These are phyloP conservation scores for Fregetta grallaria DNA, from an alignment of 2,113 vertebrate species.

Conservation along the genomic window DNA sequence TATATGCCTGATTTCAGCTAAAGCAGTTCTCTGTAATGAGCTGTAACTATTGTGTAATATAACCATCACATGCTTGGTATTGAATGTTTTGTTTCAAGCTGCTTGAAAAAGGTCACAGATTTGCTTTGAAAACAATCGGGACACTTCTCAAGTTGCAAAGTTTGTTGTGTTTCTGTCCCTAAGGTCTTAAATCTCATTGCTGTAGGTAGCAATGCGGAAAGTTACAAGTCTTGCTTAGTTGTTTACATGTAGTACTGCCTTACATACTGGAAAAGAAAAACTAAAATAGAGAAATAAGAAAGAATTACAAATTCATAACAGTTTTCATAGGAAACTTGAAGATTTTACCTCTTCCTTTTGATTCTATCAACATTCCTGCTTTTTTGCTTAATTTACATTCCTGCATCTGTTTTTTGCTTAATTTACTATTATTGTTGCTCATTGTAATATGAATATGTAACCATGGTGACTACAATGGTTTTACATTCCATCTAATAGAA, in stretches of 20 bases:
- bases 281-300: background rate
- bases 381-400: too few relatives aligned
- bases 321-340: background rate
- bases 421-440: background rate
- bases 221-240: background rate
- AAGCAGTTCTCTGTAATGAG: background rate
- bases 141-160: background rate
- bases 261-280: background rate
- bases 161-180: background rate
- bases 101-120: background rate
- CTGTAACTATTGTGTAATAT: background rate
- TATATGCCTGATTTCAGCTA: background rate
- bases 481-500: background rate
- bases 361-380: background rate
- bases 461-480: background rate
- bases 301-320: background rate
- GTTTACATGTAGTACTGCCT: background rate
- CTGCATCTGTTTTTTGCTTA: too few relatives aligned
- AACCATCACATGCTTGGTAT: background rate
- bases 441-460: background rate
- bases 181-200: background rate
- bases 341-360: background rate
- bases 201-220: background rate
- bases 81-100: background rate
- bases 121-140: background rate